Base-by-base conservation (phyloP, 2,888 invertebrate genomes). In the Drosophila gaucha region DNA sequence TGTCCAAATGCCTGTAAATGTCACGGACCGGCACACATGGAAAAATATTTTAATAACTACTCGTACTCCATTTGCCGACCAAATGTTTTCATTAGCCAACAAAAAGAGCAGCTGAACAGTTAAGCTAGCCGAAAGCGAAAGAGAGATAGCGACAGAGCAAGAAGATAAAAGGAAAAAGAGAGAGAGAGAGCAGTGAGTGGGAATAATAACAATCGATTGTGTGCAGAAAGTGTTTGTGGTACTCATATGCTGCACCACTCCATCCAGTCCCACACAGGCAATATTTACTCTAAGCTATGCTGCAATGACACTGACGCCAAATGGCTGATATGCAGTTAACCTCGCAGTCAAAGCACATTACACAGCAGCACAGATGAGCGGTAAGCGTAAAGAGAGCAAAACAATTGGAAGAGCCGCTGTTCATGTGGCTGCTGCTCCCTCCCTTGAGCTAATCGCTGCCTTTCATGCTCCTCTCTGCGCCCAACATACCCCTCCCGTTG, bases 31-130 rank as follows among this genome's bases (percentile, higher is more conserved):
- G 65, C 54, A 56, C 59, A 78, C 63, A 77, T 79, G 73, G 62
- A 66, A 80, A 84, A 80, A 75, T 80, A 84, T 80, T 80, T 84
- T 84, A 80, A 80, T 80, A 84, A 80, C 80, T 64, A 67, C 67
- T 74, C 65, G 80, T 65, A 57, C 64, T 75, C 75, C 73, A 57
- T 73, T 73, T 65, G 50, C 59, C 55, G 50, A 43, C 65, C 75
- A 80, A 80, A 80, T 84, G 84, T 84, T 84, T 80, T 80, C 84
- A 80, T 80, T 84, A 80, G 84, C 67, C 75, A 58, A 50, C 71
- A 62, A 57, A 72, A 54, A 60, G 38, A 41, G 59, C 59, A 70
- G 30, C 36, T n/a, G 24, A n/a, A 14, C 39, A 38, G 5, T 6
- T 12, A 38, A 38, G 12, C 20, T 20, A 18, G 6, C 20, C 1